Base-by-base conservation (phyloP, 2,888 invertebrate species). In the Gasteruption jaculator region DNA sequence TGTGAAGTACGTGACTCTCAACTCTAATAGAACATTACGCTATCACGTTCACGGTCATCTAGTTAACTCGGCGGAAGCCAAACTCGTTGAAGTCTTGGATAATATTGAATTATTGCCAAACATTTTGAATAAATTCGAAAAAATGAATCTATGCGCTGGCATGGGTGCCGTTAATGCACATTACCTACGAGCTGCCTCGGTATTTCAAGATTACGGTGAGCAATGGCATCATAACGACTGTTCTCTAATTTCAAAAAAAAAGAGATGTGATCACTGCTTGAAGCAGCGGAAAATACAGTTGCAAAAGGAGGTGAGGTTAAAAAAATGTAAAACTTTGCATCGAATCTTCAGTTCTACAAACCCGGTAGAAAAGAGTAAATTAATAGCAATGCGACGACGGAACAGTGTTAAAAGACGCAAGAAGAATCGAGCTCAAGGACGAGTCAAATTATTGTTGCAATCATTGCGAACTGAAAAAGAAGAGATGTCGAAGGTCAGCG, bases 161-260 rank as follows among this genome's bases (percentile, higher is more conserved):
- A 19, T 44, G 6, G 40, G 44, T 11, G 15, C 15, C n/a, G 24
- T 41, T 5, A 44, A 41, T 25, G n/a, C 24, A 2, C 36, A 25
- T 38, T 21, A 43, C 30, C 10, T 46, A 19, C 26, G 22, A 20
- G 15, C 20, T 25, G 43, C 25, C 2, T 14, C 12, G 12, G 35
- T 20, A 8, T 41, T 35, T 19, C 33, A 44, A 25, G 40, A 44
- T 29, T 18, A 12, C 16, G 24, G 35, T 20, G 35, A 44, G 15
- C 34, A 30, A 31, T 36, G 44, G 31, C 44, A 19, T 39, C 10
- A 12, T 15, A 32, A 42, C 15, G 19, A 45, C 14, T 45, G 45
- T 10, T n/a, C 37, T 5, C 8, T 45, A 18, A 21, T 44, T 8
- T 29, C 29, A n/a, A 44, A 41, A n/a, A 11, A 7, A 3, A 30